Conservation (phyloP, 2,888 invertebrate species). For the Vandiemenella viatica region DNA sequence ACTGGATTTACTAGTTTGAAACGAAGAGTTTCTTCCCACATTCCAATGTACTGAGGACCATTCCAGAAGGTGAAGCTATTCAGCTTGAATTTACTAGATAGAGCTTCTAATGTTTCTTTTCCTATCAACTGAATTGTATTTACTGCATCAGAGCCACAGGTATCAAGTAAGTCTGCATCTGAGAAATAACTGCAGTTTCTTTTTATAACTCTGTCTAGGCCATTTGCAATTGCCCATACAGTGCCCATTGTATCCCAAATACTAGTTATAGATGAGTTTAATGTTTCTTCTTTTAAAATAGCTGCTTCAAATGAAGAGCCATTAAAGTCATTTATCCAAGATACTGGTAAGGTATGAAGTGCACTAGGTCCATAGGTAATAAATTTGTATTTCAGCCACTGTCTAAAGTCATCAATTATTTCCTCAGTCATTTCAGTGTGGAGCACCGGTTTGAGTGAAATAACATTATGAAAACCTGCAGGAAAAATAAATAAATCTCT, state of each 20-base stretch:
- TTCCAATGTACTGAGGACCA: conserved; percentile 5
- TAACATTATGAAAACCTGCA: conserved; percentile 8
- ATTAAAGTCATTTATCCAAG: conserved; percentile 7
- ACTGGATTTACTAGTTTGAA: conserved; percentile 1
- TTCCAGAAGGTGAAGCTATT: conserved; percentile 6
- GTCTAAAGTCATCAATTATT: background rate
- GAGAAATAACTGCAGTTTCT: conserved; percentile 1
- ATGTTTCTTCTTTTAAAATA: background rate
- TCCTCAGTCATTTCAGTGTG: background rate
- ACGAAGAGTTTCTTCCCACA: conserved; percentile 7
- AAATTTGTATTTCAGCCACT: background rate
- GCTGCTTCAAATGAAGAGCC: background rate
- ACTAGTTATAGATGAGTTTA: conserved; percentile 1
- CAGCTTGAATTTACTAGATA: background rate
- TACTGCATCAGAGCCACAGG: background rate
- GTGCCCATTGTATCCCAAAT: conserved; percentile 6
- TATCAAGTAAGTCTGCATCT: background rate
- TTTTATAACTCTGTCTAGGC: background rate
- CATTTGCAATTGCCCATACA: conserved; percentile 5
- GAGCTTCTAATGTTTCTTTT: background rate
- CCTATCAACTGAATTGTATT: background rate
- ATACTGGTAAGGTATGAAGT: conserved; percentile 1
- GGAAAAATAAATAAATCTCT: background rate
- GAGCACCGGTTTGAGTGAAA: conserved; percentile 4
- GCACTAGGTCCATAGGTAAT: background rate